phyloP scores from a whole-genome alignment of 2,113 vertebrate species.

The Oryzias curvinotus region DNA sequence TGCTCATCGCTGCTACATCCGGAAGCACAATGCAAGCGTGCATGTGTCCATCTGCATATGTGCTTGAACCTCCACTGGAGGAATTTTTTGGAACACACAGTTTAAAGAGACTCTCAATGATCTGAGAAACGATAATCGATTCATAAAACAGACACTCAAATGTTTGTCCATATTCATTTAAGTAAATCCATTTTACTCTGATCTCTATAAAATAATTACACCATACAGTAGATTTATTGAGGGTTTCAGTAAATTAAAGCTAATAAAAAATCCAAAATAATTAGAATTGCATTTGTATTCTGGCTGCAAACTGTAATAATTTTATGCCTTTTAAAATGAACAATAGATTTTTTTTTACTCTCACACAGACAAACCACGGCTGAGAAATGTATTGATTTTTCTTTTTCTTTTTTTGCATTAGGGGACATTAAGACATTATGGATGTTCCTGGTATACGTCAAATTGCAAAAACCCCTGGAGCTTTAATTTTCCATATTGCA shows the following conservation, averaged over 20 bases:
- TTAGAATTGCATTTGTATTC: no score
- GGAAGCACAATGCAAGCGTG: constrained; percentile 12
- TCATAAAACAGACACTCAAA: constrained; percentile 20
- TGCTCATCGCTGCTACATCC: constrained; percentile 30
- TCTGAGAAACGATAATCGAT: constrained; percentile 33
- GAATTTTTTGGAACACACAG: constrained; percentile 25
- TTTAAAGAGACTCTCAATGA: constrained; percentile 7
- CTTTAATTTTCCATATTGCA: neutral
- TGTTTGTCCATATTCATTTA: constrained; percentile 28
- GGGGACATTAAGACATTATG: no score
- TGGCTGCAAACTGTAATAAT: no score
- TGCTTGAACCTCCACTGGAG: constrained; percentile 29
- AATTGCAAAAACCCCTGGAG: neutral
- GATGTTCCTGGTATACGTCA: neutral
- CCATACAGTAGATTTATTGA: no score
- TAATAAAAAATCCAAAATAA: no score
- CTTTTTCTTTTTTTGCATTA: no score
- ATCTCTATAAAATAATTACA: neutral
- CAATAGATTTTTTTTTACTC: no score
- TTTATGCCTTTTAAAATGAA: no score
- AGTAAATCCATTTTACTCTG: constrained; percentile 4
- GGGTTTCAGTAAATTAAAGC: no score
- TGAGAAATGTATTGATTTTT: no score
- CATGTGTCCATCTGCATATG: constrained; percentile 7
- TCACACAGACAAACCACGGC: no score